These are phyloP conservation scores for Zaprionus kolodkinae DNA, from an alignment of 1,140 invertebrate genomes.

Conservation along the genomic window DNA sequence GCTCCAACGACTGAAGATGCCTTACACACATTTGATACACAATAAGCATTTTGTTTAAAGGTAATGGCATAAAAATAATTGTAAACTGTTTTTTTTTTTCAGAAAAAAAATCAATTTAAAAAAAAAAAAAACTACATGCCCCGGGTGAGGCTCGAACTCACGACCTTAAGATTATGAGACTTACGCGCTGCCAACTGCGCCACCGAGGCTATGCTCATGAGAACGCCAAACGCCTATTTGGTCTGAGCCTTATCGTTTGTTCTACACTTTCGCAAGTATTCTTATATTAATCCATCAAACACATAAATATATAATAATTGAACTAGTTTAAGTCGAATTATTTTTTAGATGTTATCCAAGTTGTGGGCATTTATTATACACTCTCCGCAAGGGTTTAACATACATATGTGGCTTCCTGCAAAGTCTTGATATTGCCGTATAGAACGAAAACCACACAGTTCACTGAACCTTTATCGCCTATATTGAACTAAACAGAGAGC, in stretches of 20 bases:
- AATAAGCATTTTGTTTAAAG: conserved; percentile 14
- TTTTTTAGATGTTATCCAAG: too few species aligned
- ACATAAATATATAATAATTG: too few species aligned
- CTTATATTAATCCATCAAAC: too few species aligned
- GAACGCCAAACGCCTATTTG: conserved; percentile 34
- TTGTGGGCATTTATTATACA: too few species aligned
- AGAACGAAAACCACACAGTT: too few species aligned
- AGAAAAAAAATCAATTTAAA: conserved; percentile 8
- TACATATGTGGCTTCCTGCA: too few species aligned
- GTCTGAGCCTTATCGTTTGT: conserved; percentile 11
- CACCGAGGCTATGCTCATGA: conserved; percentile 88
- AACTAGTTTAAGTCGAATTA: too few species aligned
- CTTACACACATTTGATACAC: too few species aligned
- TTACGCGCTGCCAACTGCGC: conserved; percentile 97
- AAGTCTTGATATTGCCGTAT: too few species aligned
- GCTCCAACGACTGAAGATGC: too few species aligned
- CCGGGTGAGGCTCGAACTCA: conserved; percentile 97
- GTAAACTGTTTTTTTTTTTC: neutral
- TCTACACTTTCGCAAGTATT: neutral
- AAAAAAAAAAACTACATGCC: conserved; percentile 87
- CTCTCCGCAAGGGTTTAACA: neutral
- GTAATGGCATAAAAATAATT: neutral
- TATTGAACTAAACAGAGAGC: neutral
- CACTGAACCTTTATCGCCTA: conserved; percentile 37
- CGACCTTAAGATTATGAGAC: conserved; percentile 99